These are phyloP conservation scores for Brachionus koreanus DNA, from an alignment of 1,140 invertebrate species.

Conservation along the genomic window DNA sequence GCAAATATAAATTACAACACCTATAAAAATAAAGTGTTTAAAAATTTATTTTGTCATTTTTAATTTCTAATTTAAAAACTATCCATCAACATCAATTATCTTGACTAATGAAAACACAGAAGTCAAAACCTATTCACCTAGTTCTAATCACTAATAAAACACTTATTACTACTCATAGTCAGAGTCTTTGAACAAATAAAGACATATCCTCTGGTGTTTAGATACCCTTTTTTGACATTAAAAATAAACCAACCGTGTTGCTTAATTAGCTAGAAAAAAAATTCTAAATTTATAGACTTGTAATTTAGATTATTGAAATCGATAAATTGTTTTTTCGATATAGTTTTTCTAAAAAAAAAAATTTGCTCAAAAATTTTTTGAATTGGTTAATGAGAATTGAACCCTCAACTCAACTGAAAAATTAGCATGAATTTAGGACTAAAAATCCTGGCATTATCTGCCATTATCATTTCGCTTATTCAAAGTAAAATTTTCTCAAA, in stretches of 20 bases:
- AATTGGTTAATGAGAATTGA: background rate
- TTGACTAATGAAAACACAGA: background rate
- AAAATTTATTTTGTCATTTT: background rate
- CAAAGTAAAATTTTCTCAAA: background rate
- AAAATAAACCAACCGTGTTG: background rate
- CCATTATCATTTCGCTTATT: background rate
- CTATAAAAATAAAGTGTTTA: background rate
- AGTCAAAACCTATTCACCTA: background rate
- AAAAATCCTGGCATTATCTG: background rate
- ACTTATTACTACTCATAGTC: background rate
- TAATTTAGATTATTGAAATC: constrained; percentile 4
- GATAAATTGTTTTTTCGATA: background rate
- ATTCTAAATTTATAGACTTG: background rate
- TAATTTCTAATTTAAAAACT: background rate
- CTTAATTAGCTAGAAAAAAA: background rate
- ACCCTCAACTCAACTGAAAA: background rate
- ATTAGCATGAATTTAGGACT: background rate
- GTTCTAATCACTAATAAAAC: background rate
- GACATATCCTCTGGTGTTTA: background rate
- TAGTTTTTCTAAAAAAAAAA: background rate
- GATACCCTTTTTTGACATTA: background rate
- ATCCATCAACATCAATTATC: background rate
- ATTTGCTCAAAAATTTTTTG: background rate
- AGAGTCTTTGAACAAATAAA: background rate
- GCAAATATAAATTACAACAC: background rate